Conservation (phyloP, 64 coral and sea anemone species). For the Anthopleura sola region DNA sequence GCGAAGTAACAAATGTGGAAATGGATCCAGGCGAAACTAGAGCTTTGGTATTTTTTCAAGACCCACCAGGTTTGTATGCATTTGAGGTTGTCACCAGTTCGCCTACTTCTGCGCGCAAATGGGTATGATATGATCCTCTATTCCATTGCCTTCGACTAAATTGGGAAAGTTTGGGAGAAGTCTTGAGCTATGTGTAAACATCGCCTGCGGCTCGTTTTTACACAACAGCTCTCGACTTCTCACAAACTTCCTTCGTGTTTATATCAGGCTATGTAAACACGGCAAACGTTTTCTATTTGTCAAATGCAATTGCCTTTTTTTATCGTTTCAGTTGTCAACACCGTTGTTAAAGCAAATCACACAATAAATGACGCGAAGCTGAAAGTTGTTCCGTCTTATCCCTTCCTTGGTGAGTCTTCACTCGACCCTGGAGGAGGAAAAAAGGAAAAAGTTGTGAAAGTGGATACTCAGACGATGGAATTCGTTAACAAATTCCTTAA, state of each 20-base stretch:
- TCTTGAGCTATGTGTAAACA: too few species aligned
- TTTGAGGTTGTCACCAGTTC: too few species aligned
- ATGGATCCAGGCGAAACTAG: not conserved
- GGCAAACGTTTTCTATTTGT: too few species aligned
- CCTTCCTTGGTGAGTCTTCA: conserved; percentile 14
- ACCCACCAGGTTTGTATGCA: conserved; percentile 37
- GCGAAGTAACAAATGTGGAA: conserved; percentile 50
- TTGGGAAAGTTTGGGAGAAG: too few species aligned
- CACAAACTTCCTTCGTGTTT: too few species aligned
- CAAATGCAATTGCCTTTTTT: too few species aligned
- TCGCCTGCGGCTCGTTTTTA: too few species aligned
- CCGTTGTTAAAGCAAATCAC: not conserved
- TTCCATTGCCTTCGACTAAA: too few species aligned
- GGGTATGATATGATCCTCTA: too few species aligned
- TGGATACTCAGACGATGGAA: not conserved
- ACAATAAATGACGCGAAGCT: not conserved
- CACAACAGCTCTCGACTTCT: too few species aligned
- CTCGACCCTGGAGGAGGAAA: not conserved
- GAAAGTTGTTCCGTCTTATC: conserved; percentile 3
- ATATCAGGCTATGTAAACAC: too few species aligned
- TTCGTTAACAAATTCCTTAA: not conserved
- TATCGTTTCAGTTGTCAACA: conserved; percentile 25
- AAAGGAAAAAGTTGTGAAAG: not conserved
- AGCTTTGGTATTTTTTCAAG: conserved; percentile 42
- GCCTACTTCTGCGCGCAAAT: too few species aligned